A percentile compares a stretch with the other conserved stretches of the same genome.
Conservation (phyloP, 2,888 invertebrate genomes). For the Eurytoma adleriae region DNA sequence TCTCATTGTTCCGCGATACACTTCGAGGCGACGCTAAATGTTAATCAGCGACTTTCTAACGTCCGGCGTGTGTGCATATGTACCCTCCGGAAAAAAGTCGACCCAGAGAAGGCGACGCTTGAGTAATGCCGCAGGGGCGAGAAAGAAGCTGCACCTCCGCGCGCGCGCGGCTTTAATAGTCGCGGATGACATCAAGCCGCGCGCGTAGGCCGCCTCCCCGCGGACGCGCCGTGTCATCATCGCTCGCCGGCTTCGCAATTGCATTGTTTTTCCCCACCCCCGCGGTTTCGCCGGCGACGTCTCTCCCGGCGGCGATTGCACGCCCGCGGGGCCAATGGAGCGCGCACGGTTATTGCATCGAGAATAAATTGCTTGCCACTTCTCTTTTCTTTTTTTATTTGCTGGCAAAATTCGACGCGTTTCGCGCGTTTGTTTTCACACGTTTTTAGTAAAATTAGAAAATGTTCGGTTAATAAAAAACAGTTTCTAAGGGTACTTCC, state of each 20-base stretch:
- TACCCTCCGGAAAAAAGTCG: constrained; percentile 7
- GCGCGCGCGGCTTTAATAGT: constrained; percentile 28
- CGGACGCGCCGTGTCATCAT: constrained; percentile 40
- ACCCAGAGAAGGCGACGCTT: constrained; percentile 27
- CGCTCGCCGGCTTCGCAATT: constrained; percentile 46
- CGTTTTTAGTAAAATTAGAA: too few relatives aligned
- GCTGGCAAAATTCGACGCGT: too few relatives aligned
- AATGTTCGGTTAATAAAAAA: too few relatives aligned
- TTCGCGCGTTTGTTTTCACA: too few relatives aligned
- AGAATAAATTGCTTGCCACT: too few relatives aligned
- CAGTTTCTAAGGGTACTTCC: too few relatives aligned
- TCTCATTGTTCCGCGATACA: constrained; percentile 5
- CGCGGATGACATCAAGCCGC: not conserved
- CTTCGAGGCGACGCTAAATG: constrained; percentile 6
- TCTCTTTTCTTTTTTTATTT: too few relatives aligned
- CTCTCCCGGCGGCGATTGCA: too few relatives aligned
- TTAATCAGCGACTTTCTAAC: constrained; percentile 42
- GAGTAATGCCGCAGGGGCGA: constrained; percentile 29
- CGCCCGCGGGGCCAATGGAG: too few relatives aligned
- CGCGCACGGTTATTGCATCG: too few relatives aligned
- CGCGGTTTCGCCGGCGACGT: not conserved
- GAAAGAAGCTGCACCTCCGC: constrained; percentile 25
- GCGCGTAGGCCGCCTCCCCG: constrained; percentile 16
- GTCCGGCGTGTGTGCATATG: not conserved
- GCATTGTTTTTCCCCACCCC: constrained; percentile 38